These are phyloP conservation scores for Trochalopteron elliotii DNA, from an alignment of 2,113 vertebrate species.

Conservation along the genomic window DNA sequence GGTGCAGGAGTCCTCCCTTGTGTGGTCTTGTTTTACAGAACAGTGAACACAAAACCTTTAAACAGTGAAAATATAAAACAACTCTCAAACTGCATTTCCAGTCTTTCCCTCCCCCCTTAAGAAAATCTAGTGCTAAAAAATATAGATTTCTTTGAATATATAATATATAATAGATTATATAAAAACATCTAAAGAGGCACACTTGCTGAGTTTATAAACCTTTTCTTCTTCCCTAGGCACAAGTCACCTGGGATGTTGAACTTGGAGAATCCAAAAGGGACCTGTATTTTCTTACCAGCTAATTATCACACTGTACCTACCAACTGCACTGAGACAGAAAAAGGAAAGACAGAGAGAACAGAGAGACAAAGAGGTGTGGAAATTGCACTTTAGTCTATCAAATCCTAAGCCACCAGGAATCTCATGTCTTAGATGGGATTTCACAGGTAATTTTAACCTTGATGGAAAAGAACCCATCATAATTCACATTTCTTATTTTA, in stretches of 20 bases:
- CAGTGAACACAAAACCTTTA: neutral
- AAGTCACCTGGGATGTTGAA: slow-evolving; percentile 49
- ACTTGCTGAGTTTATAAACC: slow-evolving; percentile 30
- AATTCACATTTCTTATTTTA: slow-evolving; percentile 49
- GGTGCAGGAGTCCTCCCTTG: neutral
- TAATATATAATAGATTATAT: slow-evolving; percentile 57
- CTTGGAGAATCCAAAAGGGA: slow-evolving; percentile 60
- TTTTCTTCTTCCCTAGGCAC: neutral
- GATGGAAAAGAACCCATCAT: neutral
- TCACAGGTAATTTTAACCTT: neutral
- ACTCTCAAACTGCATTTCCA: neutral
- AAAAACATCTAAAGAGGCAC: slow-evolving; percentile 52
- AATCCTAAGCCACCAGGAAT: slow-evolving; percentile 32
- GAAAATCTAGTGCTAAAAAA: slow-evolving; percentile 59
- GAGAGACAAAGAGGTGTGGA: neutral
- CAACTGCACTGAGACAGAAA: slow-evolving; percentile 48
- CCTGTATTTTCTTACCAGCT: slow-evolving; percentile 64
- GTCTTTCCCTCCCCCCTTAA: neutral
- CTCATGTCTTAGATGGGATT: slow-evolving; percentile 14
- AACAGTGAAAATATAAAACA: slow-evolving; percentile 26
- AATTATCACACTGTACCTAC: slow-evolving; percentile 69
- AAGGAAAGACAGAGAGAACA: neutral
- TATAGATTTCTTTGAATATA: slow-evolving; percentile 60
- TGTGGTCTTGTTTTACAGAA: slow-evolving; percentile 3
- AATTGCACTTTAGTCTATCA: slow-evolving; percentile 55